Conservation (phyloP, 2,888 invertebrate genomes). For the Rhingia campestris region DNA sequence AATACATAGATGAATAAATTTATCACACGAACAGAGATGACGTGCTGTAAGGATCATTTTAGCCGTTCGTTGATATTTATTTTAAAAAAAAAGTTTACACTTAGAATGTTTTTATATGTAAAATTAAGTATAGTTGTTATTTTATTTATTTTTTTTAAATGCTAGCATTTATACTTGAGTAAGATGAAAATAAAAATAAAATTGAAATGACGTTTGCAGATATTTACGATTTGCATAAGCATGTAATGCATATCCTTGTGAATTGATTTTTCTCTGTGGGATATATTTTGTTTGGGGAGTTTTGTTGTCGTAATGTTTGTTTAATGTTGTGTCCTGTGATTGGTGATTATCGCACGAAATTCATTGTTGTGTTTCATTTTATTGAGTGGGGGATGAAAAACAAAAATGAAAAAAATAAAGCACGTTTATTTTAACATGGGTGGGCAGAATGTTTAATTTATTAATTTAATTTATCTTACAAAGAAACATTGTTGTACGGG, state of each 20-base stretch:
- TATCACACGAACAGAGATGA: conserved; percentile 54
- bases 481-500: neutral
- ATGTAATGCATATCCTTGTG: conserved; percentile 25
- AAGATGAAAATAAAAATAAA: conserved; percentile 32
- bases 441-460: conserved; percentile 44
- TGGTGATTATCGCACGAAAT: conserved; percentile 3
- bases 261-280: neutral
- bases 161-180: conserved; percentile 12
- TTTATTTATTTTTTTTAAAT: conserved; percentile 67
- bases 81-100: conserved; percentile 21
- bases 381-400: neutral
- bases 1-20: conserved; percentile 1
- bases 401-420: conserved; percentile 35
- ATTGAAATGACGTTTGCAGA: neutral
- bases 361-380: neutral
- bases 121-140: conserved; percentile 58
- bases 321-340: conserved; percentile 9
- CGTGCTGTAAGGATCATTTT: conserved; percentile 42
- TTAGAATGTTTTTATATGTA: conserved; percentile 29
- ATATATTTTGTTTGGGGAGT: conserved; percentile 16
- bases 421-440: conserved; percentile 29
- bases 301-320: conserved; percentile 2
- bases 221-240: neutral
- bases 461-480: neutral
- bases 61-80: conserved; percentile 39